These are phyloP conservation scores for Strix aluco DNA, from an alignment of 2,113 vertebrate species.

Conservation along the genomic window DNA sequence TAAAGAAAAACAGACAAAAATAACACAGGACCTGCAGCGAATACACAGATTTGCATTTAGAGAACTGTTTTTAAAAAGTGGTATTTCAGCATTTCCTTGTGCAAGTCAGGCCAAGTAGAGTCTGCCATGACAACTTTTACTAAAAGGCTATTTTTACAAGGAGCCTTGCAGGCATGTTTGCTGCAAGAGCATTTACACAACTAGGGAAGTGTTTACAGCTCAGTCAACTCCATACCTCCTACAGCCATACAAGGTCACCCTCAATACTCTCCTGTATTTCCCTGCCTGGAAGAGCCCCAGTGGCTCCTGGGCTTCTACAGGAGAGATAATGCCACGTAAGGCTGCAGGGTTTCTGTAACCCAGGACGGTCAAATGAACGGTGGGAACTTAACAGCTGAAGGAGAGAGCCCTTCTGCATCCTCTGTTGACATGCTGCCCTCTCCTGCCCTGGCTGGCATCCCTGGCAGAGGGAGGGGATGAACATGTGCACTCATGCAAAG, in stretches of 20 bases:
- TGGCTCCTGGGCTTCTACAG: neutral
- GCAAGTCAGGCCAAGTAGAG: neutral
- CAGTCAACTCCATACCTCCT: neutral
- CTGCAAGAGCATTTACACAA: neutral
- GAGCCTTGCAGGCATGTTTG: neutral
- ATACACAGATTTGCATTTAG: neutral
- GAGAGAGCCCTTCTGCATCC: neutral
- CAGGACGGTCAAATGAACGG: neutral
- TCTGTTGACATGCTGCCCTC: neutral
- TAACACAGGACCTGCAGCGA: neutral
- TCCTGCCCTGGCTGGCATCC: neutral
- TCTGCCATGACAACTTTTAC: neutral
- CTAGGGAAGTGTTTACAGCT: neutral
- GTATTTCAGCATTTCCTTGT: neutral
- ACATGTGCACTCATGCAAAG: neutral
- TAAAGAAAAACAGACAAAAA: neutral
- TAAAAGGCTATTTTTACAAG: neutral
- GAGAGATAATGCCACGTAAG: neutral
- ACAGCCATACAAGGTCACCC: neutral
- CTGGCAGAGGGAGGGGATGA: neutral
- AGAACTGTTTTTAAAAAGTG: neutral
- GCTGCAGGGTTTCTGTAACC: neutral
- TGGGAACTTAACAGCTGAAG: neutral
- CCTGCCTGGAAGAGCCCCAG: neutral
- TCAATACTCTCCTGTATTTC: neutral